Evolutionary conservation across 2,888 invertebrate genomes (phyloP).

Genomic region (Drosophila gaucha): DNA sequence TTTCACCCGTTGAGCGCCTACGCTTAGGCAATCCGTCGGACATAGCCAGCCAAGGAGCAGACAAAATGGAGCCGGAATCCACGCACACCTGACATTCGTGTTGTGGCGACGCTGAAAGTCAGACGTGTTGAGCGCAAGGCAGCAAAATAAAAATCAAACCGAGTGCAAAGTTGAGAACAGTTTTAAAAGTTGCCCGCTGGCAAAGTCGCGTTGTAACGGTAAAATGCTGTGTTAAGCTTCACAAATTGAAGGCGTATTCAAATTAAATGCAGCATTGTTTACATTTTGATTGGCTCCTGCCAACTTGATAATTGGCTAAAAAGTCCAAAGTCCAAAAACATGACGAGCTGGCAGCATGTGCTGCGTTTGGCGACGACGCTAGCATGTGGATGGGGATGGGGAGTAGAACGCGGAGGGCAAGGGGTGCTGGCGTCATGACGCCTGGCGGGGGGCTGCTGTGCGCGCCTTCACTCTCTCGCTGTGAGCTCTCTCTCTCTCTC

Average conservation of each 20-base stretch:
- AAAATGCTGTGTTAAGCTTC: slow-evolving; percentile 26
- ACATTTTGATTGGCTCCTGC: slow-evolving; percentile 17
- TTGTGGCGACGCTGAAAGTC: slow-evolving; percentile 80
- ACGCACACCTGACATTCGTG: slow-evolving; percentile 82
- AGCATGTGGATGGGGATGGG: slow-evolving; percentile 9
- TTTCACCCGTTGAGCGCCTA: slow-evolving; percentile 14
- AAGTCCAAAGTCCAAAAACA: slow-evolving; percentile 26
- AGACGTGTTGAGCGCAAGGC: slow-evolving; percentile 76
- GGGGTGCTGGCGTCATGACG: slow-evolving; percentile 7
- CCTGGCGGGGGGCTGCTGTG: slow-evolving; percentile 21
- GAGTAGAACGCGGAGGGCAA: background rate
- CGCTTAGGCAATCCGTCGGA: slow-evolving; percentile 31
- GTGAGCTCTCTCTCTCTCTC: slow-evolving; percentile 14
- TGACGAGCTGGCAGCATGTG: slow-evolving; percentile 63
- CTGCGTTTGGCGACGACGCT: slow-evolving; percentile 57
- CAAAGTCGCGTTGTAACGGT: slow-evolving; percentile 49
- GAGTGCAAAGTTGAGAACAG: slow-evolving; percentile 60
- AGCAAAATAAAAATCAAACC: slow-evolving; percentile 38
- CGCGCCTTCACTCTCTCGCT: slow-evolving; percentile 25
- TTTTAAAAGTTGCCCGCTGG: slow-evolving; percentile 53
- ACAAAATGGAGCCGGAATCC: slow-evolving; percentile 71
- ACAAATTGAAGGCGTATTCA: slow-evolving; percentile 1
- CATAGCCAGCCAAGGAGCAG: slow-evolving; percentile 44
- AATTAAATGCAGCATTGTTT: slow-evolving; percentile 34
- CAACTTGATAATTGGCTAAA: slow-evolving; percentile 37